Conservation (phyloP, 2,888 invertebrate species). For the Drosophila parthenogenetica region DNA sequence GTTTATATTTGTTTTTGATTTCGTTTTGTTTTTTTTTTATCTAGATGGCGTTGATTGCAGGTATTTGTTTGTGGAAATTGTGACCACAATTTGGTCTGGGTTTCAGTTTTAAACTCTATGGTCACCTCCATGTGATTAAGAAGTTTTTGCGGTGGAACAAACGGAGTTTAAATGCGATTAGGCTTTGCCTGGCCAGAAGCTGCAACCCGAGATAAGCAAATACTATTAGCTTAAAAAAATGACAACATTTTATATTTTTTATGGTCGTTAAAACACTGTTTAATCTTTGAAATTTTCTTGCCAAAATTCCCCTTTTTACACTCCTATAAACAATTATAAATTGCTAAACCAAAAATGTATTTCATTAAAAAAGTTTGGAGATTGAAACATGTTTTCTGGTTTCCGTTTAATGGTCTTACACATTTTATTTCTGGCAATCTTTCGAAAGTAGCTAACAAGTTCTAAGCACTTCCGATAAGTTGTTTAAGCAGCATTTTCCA, state of each 20-base stretch:
- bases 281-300: background rate
- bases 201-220: constrained; percentile 42
- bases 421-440: constrained; percentile 34
- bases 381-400: constrained; percentile 6
- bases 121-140: constrained; percentile 54
- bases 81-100: constrained; percentile 28
- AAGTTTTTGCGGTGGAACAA: constrained; percentile 27
- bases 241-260: background rate
- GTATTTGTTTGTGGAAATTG: constrained; percentile 69
- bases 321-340: background rate
- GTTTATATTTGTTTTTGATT: constrained; percentile 77
- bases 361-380: constrained; percentile 44
- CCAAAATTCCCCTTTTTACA: background rate
- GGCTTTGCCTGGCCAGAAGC: constrained; percentile 16
- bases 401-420: constrained; percentile 25
- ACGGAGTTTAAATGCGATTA: constrained; percentile 21
- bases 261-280: background rate
- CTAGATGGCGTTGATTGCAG: constrained; percentile 78
- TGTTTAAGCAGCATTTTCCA: constrained; percentile 35
- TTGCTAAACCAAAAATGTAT: constrained; percentile 6
- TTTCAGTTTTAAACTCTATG: constrained; percentile 17
- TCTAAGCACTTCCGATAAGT: constrained; percentile 67
- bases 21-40: constrained; percentile 77
- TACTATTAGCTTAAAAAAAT: constrained; percentile 24
- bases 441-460: constrained; percentile 59